Base-by-base conservation (phyloP, 2,113 vertebrate genomes). In the Ammodramus savannarum region DNA sequence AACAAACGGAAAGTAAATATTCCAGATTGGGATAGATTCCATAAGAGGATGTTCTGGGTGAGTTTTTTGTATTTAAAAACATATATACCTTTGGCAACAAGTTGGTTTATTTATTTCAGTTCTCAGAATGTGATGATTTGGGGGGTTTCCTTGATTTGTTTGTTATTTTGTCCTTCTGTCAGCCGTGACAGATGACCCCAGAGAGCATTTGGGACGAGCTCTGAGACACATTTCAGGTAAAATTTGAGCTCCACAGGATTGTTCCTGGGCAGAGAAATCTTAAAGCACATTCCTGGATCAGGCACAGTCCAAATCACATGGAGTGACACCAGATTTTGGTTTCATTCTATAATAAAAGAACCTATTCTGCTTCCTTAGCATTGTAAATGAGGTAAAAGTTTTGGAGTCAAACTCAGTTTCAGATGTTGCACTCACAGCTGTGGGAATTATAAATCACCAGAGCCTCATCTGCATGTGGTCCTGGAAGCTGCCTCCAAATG, bases 1-100 rank as follows among this genome's bases (percentile, higher is more conserved):
- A 98, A 98, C 95, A 97, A 98, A 97, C 95, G 97, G 98, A 98
- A 98, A 98, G 94, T 95, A 98, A 98, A 98, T 98, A 98, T 94
- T 97, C 94, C 85, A 96, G 96, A 97, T 89, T 93, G 96, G 96
- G 96, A 98, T 96, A 93, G 96, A 97, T 97, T 97, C 98, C 95
- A 80, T 93, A 96, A 98, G 97, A 98, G 98, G 98, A 98, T 98
- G 98, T 98, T 98, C 94, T 93, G 85, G 22, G 6, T 2, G 16
- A 0, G 22, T 23, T 7, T 96, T 97, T 97, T 85, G 87, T 95
- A 91, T 76, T 95, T 80, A 52, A 97, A 97, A 97, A 92, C 26
- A 17, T 91, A 96, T 87, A 97, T 96, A 81, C 87, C 96, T 96
- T 94, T 98, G 98, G 97, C 97, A 98, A 91, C 89, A 94, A 95